Evolutionary conservation across 2,888 invertebrate species (phyloP), one percentile per base, ranked within the genome.

Genomic region (Nomada flava): DNA sequence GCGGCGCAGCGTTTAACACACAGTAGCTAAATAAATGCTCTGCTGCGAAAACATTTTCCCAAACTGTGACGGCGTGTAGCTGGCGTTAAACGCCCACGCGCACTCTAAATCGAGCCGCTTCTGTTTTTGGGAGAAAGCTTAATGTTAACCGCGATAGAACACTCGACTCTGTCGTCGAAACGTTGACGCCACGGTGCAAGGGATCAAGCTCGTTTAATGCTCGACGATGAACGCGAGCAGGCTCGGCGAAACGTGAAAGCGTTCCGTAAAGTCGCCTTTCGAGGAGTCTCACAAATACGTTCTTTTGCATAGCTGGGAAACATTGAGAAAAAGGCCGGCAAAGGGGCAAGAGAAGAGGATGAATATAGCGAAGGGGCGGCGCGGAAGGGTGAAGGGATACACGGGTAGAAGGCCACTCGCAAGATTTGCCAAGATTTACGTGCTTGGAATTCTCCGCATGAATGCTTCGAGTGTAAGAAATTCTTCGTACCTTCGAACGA

Each of bases 401-500:
- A 62, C 11, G 20, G 62, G 13, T 53, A 60, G 79, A 69, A 82
- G 74, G 67, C 79, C 79, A 77, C 84, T 85, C 79, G 83, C 85
- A 88, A 89, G 88, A 89, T 90, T 89, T 88, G 89, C 89, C 86
- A 88, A 90, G 90, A 89, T 90, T 88, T 90, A 90, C 90, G 90
- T 90, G 90, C 88, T 68, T 78, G 84, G 90, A 86, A 90, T 90
- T 86, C 85, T 74, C 72, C 76, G 85, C 86, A 82, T 78, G 87
- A 87, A 86, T 87, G 82, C 84, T 71, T 73, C 74, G 82, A 78
- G 81, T 72, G 82, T 76, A 83, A 87, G 86, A 81, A 89, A 88
- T 88, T 85, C 87, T 81, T 84, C 71, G 77, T 76, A 68, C 70
- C 77, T 68, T 57, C 53, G 77, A 69, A 79, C 75, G 82, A 73